These are phyloP conservation scores for Ruditapes philippinarum DNA, from an alignment of 1,140 invertebrate genomes.

Conservation along the genomic window DNA sequence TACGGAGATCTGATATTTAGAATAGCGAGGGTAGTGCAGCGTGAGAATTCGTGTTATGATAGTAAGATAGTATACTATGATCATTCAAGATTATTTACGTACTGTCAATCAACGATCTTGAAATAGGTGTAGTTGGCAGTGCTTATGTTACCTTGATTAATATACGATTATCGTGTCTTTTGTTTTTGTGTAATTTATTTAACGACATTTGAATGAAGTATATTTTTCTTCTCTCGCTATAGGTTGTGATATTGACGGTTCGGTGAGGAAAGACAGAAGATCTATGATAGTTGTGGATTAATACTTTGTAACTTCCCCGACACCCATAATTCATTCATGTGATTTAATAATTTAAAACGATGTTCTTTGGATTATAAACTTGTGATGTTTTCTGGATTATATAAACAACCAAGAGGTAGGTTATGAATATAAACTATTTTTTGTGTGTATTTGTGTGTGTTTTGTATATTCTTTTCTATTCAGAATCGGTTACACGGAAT, in stretches of 20 bases:
- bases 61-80: not conserved
- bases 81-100: slow-evolving; percentile 17
- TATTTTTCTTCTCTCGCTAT: not conserved
- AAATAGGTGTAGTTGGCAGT: not conserved
- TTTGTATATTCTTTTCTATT: slow-evolving; percentile 38
- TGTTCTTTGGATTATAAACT: slow-evolving; percentile 41
- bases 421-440: too few relatives aligned
- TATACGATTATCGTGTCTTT: slow-evolving; percentile 3
- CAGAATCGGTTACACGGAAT: not conserved
- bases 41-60: not conserved
- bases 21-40: not conserved
- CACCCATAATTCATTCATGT: not conserved
- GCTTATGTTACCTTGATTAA: not conserved
- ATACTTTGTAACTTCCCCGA: not conserved
- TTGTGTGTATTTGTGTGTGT: not conserved
- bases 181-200: not conserved
- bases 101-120: not conserved
- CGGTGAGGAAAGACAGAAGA: not conserved
- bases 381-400: slow-evolving; percentile 26
- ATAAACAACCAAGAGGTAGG: not conserved
- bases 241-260: slow-evolving; percentile 2
- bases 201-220: slow-evolving; percentile 20
- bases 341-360: not conserved
- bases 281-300: not conserved
- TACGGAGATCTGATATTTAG: not conserved